These are phyloP conservation scores for Yasuhikotakia modesta DNA, from an alignment of 2,797 vertebrate species.

Conservation along the genomic window DNA sequence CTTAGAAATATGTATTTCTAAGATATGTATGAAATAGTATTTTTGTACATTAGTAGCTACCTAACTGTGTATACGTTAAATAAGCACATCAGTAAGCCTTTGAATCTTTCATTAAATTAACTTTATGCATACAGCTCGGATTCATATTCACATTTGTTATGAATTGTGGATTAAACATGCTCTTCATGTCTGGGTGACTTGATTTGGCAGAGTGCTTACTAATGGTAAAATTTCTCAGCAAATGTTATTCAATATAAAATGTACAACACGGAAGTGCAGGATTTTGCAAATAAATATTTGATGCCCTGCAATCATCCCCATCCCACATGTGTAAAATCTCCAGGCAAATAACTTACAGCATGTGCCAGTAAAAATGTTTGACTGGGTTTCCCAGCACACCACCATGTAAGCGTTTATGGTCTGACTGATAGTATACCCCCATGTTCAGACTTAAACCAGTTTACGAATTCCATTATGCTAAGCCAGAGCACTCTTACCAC, in stretches of 20 bases:
- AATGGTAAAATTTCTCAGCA: neutral
- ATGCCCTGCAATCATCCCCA: slow-evolving; percentile 20
- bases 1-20: neutral
- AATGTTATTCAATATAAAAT: slow-evolving; percentile 17
- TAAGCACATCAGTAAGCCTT: neutral
- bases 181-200: neutral
- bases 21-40: no score
- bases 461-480: slow-evolving; percentile 88
- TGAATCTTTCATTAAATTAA: neutral
- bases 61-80: neutral
- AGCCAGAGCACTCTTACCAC: slow-evolving; percentile 81
- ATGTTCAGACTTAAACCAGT: slow-evolving; percentile 85
- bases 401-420: slow-evolving; percentile 73
- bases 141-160: slow-evolving; percentile 18
- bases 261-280: neutral
- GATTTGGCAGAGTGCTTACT: neutral
- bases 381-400: slow-evolving; percentile 73
- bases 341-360: slow-evolving; percentile 36
- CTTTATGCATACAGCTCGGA: neutral
- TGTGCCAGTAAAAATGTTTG: slow-evolving; percentile 67
- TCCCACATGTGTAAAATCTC: slow-evolving; percentile 53
- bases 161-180: neutral
- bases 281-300: slow-evolving; percentile 36
- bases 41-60: no score
- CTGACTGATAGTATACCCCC: slow-evolving; percentile 78